These are phyloP conservation scores for Tetrao urogallus DNA, from an alignment of 2,113 vertebrate species.

Conservation along the genomic window DNA sequence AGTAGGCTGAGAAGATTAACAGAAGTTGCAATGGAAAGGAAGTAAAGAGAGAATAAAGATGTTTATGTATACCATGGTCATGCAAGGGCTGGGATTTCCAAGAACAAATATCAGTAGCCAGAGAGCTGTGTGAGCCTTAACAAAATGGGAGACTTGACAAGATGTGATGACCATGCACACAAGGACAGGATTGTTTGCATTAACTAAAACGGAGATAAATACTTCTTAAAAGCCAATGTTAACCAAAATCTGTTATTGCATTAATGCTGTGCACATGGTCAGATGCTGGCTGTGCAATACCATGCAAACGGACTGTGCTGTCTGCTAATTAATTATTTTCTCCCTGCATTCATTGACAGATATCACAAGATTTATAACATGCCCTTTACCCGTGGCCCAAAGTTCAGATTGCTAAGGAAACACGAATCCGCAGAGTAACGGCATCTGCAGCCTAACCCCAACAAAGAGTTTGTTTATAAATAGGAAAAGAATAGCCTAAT, in stretches of 20 bases:
- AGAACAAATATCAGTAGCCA: neutral
- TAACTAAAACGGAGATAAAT: neutral
- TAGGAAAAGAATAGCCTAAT: constrained; percentile 75
- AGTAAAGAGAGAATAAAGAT: neutral
- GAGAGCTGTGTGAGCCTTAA: neutral
- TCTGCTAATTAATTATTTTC: neutral
- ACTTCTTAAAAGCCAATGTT: neutral
- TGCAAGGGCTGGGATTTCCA: neutral
- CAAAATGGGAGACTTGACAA: neutral
- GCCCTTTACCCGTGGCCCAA: neutral
- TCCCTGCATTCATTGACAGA: neutral
- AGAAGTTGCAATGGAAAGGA: neutral
- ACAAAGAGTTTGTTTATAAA: constrained; percentile 79
- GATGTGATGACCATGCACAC: neutral
- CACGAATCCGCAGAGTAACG: constrained; percentile 23
- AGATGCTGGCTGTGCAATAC: neutral
- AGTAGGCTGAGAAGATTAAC: neutral
- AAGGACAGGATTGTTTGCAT: neutral
- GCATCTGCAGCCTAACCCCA: constrained; percentile 61
- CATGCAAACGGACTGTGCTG: neutral
- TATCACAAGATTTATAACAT: constrained; percentile 24
- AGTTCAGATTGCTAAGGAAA: constrained; percentile 49
- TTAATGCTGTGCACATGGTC: neutral
- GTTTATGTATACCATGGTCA: neutral
- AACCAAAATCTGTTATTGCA: neutral